phyloP scores from a whole-genome alignment of 2,113 vertebrate species.

The Cavia porcellus region DNA sequence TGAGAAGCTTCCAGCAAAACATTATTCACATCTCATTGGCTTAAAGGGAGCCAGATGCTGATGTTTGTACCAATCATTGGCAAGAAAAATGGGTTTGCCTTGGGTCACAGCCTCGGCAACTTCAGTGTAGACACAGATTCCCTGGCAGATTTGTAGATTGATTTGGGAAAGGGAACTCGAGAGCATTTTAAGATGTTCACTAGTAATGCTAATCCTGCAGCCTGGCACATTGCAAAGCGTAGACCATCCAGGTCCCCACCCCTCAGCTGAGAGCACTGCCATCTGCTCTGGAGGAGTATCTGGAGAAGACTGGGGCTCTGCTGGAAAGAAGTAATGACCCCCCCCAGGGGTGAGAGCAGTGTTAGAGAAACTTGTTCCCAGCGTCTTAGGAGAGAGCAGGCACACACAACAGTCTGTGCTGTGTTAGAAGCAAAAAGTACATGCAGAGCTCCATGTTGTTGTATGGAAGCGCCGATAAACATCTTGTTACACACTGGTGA shows the following conservation, averaged over 20 bases:
- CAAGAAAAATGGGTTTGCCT: neutral
- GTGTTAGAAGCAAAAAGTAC: neutral
- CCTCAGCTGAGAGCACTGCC: too few species aligned
- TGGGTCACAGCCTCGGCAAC: neutral
- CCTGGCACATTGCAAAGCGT: neutral
- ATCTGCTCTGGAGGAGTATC: neutral
- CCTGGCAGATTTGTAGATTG: neutral
- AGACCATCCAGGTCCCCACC: neutral
- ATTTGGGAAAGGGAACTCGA: neutral
- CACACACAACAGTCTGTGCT: neutral
- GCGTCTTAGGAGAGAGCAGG: neutral
- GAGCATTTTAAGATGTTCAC: neutral
- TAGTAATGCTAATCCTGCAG: neutral
- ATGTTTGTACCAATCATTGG: neutral
- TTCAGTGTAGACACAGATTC: neutral
- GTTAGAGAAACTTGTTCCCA: neutral
- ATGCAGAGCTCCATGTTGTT: neutral
- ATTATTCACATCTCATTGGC: neutral
- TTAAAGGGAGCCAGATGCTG: neutral
- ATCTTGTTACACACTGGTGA: neutral
- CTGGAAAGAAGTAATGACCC: constrained; percentile 8
- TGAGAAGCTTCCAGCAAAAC: neutral
- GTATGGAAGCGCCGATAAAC: neutral
- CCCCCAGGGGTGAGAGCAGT: neutral
- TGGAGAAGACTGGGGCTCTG: neutral